Evolutionary conservation across 2,888 invertebrate species (phyloP).

Genomic region (Aporophyla nigra): DNA sequence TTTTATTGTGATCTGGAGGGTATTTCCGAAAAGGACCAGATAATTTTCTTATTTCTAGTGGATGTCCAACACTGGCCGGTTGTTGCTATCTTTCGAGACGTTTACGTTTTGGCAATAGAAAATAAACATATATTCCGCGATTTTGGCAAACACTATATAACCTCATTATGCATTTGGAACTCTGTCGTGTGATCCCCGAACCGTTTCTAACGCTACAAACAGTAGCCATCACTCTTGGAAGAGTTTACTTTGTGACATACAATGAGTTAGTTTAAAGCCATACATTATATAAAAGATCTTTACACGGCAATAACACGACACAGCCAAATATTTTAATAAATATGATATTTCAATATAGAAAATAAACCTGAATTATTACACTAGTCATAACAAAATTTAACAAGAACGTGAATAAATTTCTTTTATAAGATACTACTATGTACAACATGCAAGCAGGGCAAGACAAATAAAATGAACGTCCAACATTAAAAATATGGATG

Average conservation of each 20-base stretch:
- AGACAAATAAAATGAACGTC: conserved; percentile 86
- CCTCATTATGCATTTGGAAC: conserved; percentile 68
- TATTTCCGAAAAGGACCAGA: conserved; percentile 87
- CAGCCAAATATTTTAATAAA: conserved; percentile 70
- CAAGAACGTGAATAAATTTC: conserved; percentile 85
- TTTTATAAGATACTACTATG: conserved; percentile 83
- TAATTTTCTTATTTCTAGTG: conserved; percentile 87
- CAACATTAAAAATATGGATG: conserved; percentile 87
- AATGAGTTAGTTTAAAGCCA: conserved; percentile 76
- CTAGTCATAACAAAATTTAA: conserved; percentile 88
- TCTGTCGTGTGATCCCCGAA: conserved; percentile 72
- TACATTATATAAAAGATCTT: conserved; percentile 78
- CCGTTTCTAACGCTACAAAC: conserved; percentile 71
- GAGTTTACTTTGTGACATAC: conserved; percentile 81
- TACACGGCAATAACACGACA: conserved; percentile 75
- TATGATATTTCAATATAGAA: conserved; percentile 68
- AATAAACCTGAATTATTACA: conserved; percentile 82
- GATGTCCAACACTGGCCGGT: conserved; percentile 89
- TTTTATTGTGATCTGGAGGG: conserved; percentile 88
- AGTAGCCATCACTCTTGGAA: conserved; percentile 68
- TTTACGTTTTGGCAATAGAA: conserved; percentile 80
- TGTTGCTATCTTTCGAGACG: conserved; percentile 83
- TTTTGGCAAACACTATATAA: conserved; percentile 82
- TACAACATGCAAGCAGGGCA: conserved; percentile 89
- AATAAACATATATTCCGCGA: conserved; percentile 76